These are phyloP conservation scores for Rutpela maculata DNA, from an alignment of 2,888 invertebrate genomes.

Conservation along the genomic window DNA sequence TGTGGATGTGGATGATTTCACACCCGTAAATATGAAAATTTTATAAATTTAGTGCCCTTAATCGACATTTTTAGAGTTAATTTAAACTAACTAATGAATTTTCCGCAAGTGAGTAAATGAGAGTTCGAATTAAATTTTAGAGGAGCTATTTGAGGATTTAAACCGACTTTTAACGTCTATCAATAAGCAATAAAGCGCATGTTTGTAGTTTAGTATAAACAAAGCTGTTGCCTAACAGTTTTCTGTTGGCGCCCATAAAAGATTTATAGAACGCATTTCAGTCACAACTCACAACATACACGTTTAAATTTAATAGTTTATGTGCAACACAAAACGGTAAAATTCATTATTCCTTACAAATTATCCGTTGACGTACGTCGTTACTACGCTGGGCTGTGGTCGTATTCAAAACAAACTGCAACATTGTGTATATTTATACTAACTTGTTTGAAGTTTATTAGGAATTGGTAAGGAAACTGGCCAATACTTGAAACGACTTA, in stretches of 20 bases:
- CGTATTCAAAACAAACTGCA: too few relatives aligned
- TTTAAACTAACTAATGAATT: too few relatives aligned
- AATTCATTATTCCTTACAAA: conserved; percentile 29
- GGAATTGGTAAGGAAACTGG: not conserved
- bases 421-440: not conserved
- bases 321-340: conserved; percentile 28
- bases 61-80: too few relatives aligned
- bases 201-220: conserved; percentile 32
- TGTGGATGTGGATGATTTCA: too few relatives aligned
- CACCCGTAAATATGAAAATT: too few relatives aligned
- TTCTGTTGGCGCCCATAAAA: conserved; percentile 26
- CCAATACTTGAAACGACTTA: too few relatives aligned
- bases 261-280: conserved; percentile 8
- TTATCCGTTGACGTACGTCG: conserved; percentile 19
- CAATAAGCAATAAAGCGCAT: conserved; percentile 20
- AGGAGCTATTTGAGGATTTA: not conserved
- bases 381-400: not conserved
- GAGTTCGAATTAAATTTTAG: not conserved
- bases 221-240: conserved; percentile 23
- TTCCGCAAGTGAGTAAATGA: not conserved
- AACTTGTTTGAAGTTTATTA: not conserved
- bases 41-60: too few relatives aligned
- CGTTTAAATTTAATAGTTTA: conserved; percentile 30
- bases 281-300: conserved; percentile 20
- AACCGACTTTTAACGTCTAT: conserved; percentile 19